Base-by-base conservation (phyloP, 2,888 invertebrate genomes). In the Tribolium freemani region DNA sequence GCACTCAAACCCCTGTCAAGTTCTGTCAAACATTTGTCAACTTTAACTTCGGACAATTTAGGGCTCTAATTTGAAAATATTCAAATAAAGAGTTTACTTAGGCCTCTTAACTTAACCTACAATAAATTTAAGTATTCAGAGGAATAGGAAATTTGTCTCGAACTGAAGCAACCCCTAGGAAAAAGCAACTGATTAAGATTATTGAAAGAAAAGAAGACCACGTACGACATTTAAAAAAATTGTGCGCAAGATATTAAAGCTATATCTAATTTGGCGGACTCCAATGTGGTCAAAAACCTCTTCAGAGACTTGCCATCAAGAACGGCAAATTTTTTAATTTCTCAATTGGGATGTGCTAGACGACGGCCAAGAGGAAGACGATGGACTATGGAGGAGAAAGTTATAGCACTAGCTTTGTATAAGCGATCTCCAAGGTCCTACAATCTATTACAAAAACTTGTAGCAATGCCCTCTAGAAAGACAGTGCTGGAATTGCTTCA, bases 261-360 rank as follows among this genome's bases (percentile, higher is more conserved):
- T 5, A 30, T 75, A n/a, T 63, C 68, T 4, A 51, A 70, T 16
- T 45, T 75, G 13, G 44, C 6, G 8, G 69, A 74, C n/a, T 72
- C 69, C 1, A 51, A 26, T 38, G 69, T 63, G 26, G 70, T 69
- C n/a, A 13, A 16, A 38, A 44, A 64, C 3, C 31, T 73, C 50
- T 73, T 73, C 30, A 30, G 11, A n/a, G 63, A 44, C 8, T 69
- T 72, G 64, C 11, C 71, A 2, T 13, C 21, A 9, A 44, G 60
- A 54, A 70, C 71, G n/a, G 54, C 68, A 11, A 56, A 74, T 66
- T 76, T 76, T 68, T 53, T 75, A 6, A 66, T 69, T 6, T 69
- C 69, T n/a, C 72, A 74, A 53, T 10, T 72, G 16, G 5, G 68
- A 20, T 69, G 66, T 46, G 68, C 53, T 9, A 26, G n/a, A 16